A percentile compares a stretch with the other conserved stretches of the same genome.
These are phyloP conservation scores for Chouioia cunea DNA, from an alignment of 2,888 invertebrate genomes.

Conservation along the genomic window DNA sequence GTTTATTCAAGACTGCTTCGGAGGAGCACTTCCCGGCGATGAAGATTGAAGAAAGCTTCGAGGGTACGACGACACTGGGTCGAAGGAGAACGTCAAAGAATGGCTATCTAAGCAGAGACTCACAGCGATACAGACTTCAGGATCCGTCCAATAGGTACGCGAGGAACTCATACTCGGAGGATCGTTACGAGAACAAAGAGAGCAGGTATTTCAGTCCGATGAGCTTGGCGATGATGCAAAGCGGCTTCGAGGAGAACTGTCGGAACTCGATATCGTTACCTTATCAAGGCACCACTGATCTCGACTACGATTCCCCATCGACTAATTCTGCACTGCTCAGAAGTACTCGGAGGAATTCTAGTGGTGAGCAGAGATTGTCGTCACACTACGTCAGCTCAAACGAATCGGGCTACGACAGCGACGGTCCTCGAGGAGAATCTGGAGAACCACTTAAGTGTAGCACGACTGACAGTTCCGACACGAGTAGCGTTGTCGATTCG, in stretches of 20 bases:
- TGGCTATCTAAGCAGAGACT: constrained; percentile 41
- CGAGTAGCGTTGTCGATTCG: constrained; percentile 67
- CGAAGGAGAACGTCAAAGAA: constrained; percentile 59
- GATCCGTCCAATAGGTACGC: constrained; percentile 51
- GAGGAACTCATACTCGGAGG: constrained; percentile 61
- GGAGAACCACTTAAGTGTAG: constrained; percentile 61
- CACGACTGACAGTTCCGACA: constrained; percentile 62
- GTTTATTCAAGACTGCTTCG: constrained; percentile 73
- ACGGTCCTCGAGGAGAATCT: constrained; percentile 71
- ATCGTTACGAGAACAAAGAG: constrained; percentile 26
- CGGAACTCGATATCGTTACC: constrained; percentile 43
- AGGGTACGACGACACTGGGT: constrained; percentile 64
- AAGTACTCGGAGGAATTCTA: constrained; percentile 53
- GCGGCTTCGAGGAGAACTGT: constrained; percentile 23
- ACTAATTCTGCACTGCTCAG: constrained; percentile 27
- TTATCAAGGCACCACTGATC: constrained; percentile 28
- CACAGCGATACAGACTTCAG: constrained; percentile 48
- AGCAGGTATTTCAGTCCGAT: constrained; percentile 26
- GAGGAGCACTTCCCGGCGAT: constrained; percentile 72
- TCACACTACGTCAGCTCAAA: constrained; percentile 83
- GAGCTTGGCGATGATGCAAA: constrained; percentile 35
- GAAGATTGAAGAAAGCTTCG: constrained; percentile 61
- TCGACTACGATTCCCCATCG: constrained; percentile 4
- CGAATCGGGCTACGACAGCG: constrained; percentile 87
- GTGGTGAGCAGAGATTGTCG: constrained; percentile 66